These are phyloP conservation scores for Oophaga pumilio DNA, from an alignment of 2,113 vertebrate species.

Conservation along the genomic window DNA sequence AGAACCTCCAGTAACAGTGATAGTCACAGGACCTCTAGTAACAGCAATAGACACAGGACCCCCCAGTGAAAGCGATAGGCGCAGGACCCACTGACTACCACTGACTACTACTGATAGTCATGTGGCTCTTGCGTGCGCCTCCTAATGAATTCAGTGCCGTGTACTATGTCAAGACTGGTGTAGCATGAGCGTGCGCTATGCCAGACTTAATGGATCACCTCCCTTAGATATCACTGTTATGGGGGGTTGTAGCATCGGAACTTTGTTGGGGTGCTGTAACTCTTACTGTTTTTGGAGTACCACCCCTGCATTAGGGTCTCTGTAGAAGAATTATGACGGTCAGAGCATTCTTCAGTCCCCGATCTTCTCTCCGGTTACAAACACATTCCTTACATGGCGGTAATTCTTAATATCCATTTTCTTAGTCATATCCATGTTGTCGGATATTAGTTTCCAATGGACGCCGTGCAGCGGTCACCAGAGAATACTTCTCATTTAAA, in stretches of 20 bases:
- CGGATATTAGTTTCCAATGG: slow-evolving; percentile 14
- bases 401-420: background rate
- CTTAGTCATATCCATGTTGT: background rate
- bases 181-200: too few relatives aligned
- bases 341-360: background rate
- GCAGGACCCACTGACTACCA: too few relatives aligned
- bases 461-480: background rate
- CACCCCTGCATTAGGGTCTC: background rate
- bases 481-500: slow-evolving; percentile 59
- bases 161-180: too few relatives aligned
- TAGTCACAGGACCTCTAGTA: background rate
- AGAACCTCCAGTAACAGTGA: background rate
- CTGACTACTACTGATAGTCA: too few relatives aligned
- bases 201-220: too few relatives aligned
- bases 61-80: too few relatives aligned
- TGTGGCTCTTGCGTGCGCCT: too few relatives aligned
- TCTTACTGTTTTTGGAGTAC: background rate
- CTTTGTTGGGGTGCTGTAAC: too few relatives aligned
- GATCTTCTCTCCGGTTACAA: background rate
- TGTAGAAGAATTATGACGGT: background rate
- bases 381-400: background rate
- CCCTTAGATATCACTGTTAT: too few relatives aligned
- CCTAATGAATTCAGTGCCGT: too few relatives aligned
- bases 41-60: background rate
- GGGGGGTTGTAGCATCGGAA: too few relatives aligned